These are phyloP conservation scores for Chymomyza procnemis DNA, from an alignment of 2,888 invertebrate species.

Conservation along the genomic window DNA sequence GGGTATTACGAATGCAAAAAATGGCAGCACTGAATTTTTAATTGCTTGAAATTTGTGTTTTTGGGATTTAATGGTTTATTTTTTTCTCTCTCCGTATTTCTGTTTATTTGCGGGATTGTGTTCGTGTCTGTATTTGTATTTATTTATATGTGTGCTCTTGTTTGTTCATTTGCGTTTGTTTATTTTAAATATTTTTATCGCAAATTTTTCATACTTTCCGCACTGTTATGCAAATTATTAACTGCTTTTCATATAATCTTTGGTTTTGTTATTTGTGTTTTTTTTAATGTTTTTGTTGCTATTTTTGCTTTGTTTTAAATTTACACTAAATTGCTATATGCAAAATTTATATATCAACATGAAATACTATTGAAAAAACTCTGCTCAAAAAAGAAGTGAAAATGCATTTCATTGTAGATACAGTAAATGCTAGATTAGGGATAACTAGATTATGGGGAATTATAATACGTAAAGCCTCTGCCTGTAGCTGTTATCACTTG, in stretches of 20 bases:
- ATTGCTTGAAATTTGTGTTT: slow-evolving; percentile 63
- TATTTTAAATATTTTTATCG: slow-evolving; percentile 43
- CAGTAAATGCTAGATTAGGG: neutral
- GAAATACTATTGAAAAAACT: neutral
- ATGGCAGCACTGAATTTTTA: slow-evolving; percentile 64
- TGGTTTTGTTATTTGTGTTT: neutral
- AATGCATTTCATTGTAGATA: neutral
- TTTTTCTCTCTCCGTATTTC: slow-evolving; percentile 19
- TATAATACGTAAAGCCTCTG: neutral
- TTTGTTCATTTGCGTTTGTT: slow-evolving; percentile 52
- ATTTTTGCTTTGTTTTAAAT: neutral
- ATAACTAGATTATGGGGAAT: neutral
- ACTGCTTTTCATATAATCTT: slow-evolving; percentile 52
- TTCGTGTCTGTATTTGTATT: neutral
- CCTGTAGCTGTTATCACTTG: too few species aligned
- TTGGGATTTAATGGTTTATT: slow-evolving; percentile 47
- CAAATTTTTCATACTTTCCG: slow-evolving; percentile 1
- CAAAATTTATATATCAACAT: slow-evolving; percentile 35
- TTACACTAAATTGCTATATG: slow-evolving; percentile 20
- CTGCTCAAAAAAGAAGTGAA: neutral
- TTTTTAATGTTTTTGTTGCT: too few species aligned
- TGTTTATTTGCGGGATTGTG: neutral
- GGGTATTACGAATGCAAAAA: slow-evolving; percentile 17
- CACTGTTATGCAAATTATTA: slow-evolving; percentile 49
- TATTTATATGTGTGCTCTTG: slow-evolving; percentile 16